These are phyloP conservation scores for Onthophagus taurus DNA, from an alignment of 1,140 invertebrate genomes.

Conservation along the genomic window DNA sequence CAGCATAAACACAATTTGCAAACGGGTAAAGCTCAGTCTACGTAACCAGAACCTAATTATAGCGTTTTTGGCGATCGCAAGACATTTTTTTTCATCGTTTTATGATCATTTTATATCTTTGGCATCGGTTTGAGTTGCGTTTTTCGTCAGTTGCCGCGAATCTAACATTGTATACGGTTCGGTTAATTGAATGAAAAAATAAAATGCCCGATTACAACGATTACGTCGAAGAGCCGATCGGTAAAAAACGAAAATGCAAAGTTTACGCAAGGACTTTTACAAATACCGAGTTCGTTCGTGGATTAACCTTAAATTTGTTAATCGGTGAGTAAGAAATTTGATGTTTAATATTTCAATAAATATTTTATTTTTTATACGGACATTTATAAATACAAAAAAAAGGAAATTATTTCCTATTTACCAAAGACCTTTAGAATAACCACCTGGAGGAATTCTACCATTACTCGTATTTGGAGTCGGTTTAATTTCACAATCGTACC, in stretches of 20 bases:
- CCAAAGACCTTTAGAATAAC: constrained; percentile 45
- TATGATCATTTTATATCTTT: too few relatives aligned
- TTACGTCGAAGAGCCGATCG: constrained; percentile 19
- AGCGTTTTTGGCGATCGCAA: too few relatives aligned
- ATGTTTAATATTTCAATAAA: not conserved
- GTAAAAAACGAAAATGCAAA: constrained; percentile 24
- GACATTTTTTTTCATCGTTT: too few relatives aligned
- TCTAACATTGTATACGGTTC: too few relatives aligned
- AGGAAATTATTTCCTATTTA: constrained; percentile 14
- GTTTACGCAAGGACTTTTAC: constrained; percentile 12
- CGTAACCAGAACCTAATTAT: too few relatives aligned
- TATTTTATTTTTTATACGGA: constrained; percentile 4
- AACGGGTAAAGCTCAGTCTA: too few relatives aligned
- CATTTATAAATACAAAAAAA: not conserved
- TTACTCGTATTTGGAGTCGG: too few relatives aligned
- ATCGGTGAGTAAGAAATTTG: not conserved
- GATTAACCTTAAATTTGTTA: not conserved
- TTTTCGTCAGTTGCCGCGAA: too few relatives aligned
- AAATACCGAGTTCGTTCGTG: too few relatives aligned
- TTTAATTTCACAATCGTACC: constrained; percentile 28
- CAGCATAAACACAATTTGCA: too few relatives aligned
- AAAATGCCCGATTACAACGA: constrained; percentile 23
- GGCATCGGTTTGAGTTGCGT: too few relatives aligned
- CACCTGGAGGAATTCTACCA: constrained; percentile 39
- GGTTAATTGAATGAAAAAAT: not conserved